Evolutionary conservation across 2,113 vertebrate species (phyloP), one percentile per base, ranked within the genome.

Genomic region (Misgurnus mizolepis): DNA sequence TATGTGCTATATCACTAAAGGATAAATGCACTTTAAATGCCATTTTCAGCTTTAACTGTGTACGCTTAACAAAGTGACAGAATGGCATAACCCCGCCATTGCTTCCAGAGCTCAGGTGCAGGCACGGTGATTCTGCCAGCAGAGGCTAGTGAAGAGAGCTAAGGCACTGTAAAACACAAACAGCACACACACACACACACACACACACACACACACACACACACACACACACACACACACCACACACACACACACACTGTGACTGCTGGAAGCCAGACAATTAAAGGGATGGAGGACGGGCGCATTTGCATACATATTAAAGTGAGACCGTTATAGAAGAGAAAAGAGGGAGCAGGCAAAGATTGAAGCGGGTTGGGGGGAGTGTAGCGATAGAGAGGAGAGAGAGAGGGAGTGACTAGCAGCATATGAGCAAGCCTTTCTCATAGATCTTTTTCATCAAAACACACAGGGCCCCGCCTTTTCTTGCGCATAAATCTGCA

Each of bases 291-390:
- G 79, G 82, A 84, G 83, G 84, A 86, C 79, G 81, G 80, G 84
- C 45, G 70, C 82, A 88, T 89, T 89, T 89, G 88, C 88, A 89
- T 89, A 86, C 85, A 88, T 88, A 89, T 89, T 89, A 89, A 89
- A 88, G 84, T 85, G 78, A 84, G 81, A 83, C 85, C 84, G 86
- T 87, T 87, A 88, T 83, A 87, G 79, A 87, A 85, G 82, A 83
- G 82, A 86, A 84, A 80, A 85, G 84, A 83, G 78, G 76, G 85
- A 76, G 80, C 64, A 72, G 76, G 67, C 66, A 68, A 79, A 67
- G 74, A 68, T 80, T 74, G 80, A 65, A 41, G 69, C 45, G 60
- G 79, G 82, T 69, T 18, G 68, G 76, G 39, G 58, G 74, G 27
- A 7, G 69, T n/a, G 27, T n/a, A 61, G 43, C n/a, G 65, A 64